Evolutionary conservation across 2,113 vertebrate species (phyloP).

Genomic region (Ctenodactylus gundi): DNA sequence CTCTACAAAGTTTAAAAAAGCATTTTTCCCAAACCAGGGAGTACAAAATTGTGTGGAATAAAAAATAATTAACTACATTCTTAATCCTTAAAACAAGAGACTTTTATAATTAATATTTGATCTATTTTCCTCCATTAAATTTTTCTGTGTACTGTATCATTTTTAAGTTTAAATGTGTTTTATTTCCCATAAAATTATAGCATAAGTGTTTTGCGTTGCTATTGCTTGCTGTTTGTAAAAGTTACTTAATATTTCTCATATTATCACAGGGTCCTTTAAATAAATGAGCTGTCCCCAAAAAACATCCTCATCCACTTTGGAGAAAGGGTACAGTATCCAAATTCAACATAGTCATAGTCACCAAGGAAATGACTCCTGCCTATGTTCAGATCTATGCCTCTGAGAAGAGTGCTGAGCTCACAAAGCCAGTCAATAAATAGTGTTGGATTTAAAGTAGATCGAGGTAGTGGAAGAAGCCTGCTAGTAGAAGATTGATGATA

Average conservation of each 20-base stretch:
- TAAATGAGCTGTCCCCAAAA: neutral
- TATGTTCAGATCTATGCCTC: neutral
- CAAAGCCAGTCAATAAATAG: neutral
- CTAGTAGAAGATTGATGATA: conserved; percentile 4
- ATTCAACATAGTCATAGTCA: neutral
- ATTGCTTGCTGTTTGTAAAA: conserved; percentile 4
- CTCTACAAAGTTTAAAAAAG: neutral
- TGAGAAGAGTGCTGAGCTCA: neutral
- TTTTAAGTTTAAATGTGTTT: conserved; percentile 48
- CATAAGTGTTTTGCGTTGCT: neutral
- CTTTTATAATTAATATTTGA: neutral
- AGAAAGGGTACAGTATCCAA: neutral
- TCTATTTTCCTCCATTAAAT: neutral
- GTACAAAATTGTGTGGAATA: neutral
- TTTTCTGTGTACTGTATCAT: conserved; percentile 19
- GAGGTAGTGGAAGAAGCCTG: neutral
- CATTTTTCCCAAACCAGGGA: neutral
- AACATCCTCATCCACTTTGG: neutral
- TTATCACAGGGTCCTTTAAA: neutral
- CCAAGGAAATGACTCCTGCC: neutral
- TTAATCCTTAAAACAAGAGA: neutral
- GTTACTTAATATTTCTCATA: neutral
- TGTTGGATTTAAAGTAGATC: neutral
- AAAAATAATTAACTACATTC: neutral
- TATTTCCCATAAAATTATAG: neutral